Evolutionary conservation across 1,140 invertebrate genomes (phyloP).

Genomic region (Euura saliciscinereae): DNA sequence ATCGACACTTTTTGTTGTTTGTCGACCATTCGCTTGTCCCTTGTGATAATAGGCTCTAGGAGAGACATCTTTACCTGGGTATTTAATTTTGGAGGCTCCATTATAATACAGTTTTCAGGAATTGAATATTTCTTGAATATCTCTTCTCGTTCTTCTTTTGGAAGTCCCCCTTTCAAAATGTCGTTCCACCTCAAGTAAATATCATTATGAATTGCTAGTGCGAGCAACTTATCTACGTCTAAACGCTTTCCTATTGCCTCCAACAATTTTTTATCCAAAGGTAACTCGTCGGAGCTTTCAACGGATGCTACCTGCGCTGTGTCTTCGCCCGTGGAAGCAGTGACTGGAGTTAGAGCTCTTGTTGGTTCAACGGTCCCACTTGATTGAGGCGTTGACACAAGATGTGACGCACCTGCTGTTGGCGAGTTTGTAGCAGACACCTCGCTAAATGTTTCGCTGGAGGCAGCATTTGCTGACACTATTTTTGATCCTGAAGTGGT

Average conservation of each 20-base stretch:
- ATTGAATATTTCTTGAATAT: slow-evolving; percentile 22
- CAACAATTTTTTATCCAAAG: background rate
- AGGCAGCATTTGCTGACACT: too few relatives aligned
- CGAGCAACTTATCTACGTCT: background rate
- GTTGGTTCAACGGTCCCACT: too few relatives aligned
- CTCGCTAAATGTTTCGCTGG: too few relatives aligned
- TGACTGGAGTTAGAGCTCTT: too few relatives aligned
- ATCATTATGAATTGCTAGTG: slow-evolving; percentile 19
- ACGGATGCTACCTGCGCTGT: too few relatives aligned
- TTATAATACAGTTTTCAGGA: slow-evolving; percentile 17
- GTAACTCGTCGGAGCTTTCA: background rate
- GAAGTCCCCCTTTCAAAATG: slow-evolving; percentile 20
- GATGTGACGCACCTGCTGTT: too few relatives aligned
- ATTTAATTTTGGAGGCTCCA: slow-evolving; percentile 29
- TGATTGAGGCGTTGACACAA: too few relatives aligned
- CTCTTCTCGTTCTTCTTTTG: slow-evolving; percentile 13
- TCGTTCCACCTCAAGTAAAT: slow-evolving; percentile 18
- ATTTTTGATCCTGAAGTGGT: too few relatives aligned
- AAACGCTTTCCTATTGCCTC: background rate
- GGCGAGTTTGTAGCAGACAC: too few relatives aligned
- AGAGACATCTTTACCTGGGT: slow-evolving; percentile 21
- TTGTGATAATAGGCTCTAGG: slow-evolving; percentile 20
- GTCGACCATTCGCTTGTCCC: slow-evolving; percentile 20
- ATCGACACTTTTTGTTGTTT: slow-evolving; percentile 19
- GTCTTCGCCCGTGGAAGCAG: too few relatives aligned